A percentile compares a stretch with the other conserved stretches of the same genome.
Conservation (phyloP, 2,888 invertebrate species). For the Oscheius sp. region DNA sequence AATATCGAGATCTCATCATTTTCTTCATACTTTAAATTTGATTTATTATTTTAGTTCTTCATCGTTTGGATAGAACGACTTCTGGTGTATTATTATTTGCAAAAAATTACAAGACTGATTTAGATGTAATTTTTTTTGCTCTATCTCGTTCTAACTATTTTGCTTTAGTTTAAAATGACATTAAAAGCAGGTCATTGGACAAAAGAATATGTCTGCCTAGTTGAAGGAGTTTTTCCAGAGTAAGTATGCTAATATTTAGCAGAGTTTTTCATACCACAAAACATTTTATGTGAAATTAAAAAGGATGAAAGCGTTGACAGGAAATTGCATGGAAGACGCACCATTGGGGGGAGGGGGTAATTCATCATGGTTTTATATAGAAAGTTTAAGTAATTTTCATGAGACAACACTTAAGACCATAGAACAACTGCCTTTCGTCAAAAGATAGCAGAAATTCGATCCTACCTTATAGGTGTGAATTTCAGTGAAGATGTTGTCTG, state of each 20-base stretch:
- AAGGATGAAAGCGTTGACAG: not conserved
- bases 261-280: not conserved
- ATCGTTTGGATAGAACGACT: constrained; percentile 83
- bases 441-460: not conserved
- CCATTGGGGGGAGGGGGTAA: no score
- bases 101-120: constrained; percentile 88
- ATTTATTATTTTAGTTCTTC: constrained; percentile 53
- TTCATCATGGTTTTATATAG: not conserved
- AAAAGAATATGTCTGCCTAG: constrained; percentile 93
- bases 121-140: constrained; percentile 72
- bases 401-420: not conserved
- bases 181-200: constrained; percentile 88
- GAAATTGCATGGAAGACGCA: constrained; percentile 9
- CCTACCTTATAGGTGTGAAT: constrained; percentile 16
- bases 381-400: not conserved
- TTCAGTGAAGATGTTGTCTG: constrained; percentile 64
- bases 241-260: constrained; percentile 75
- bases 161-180: constrained; percentile 93
- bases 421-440: not conserved
- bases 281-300: no score
- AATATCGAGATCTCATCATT: not conserved
- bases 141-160: no score
- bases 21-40: not conserved
- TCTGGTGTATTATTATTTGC: constrained; percentile 92
- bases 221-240: constrained; percentile 92